Base-by-base conservation (phyloP, 1,140 invertebrate genomes). In the Pachypeltis micranthus region DNA sequence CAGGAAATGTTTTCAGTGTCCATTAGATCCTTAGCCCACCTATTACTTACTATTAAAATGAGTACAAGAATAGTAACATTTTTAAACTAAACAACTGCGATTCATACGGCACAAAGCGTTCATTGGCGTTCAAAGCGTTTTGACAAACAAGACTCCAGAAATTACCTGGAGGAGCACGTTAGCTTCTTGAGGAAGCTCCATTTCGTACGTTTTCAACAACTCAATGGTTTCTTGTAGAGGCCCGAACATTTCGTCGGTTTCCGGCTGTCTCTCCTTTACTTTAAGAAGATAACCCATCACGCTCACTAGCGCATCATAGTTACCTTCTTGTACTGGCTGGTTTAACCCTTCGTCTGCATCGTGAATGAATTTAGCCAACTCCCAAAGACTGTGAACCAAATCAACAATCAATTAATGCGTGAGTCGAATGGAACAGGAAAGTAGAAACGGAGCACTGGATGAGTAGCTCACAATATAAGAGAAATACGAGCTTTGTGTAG, bases 161-260 rank as follows among this genome's bases (percentile, higher is more conserved):
- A 2, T 72, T 73, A 81, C 80, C 71, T 84, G 80, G 34, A 93
- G 74, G 56, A 90, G 76, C 10, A 91, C 87, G 72, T 91, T 90
- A 1, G 91, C 85, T 78, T 90, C 87, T 75, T 92, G 89, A 7
- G 88, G 87, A 68, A 91, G 87, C 71, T 91, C 88, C 80, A 90
- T 88, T 69, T 91, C 89, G 70, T 91, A 91, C 71, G 86, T 87
- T 72, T 90, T 90, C 0, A 92, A 73, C 4, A 92, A 74, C 71
- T 90, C 85, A 61, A 91, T 89, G 3, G 87, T 91, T 70, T 94
- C 87, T 66, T 91, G 87, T 44, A 97, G 75, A 0, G 94, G 93
- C 65, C 90, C 88, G 73, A 98, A 98, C 91, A 98, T 96, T 67
- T 91, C 90, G 70, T 91, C 88, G 0, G 88, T 91, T 2, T 80